Percentiles rank a stretch among this genome's conserved stretches.
These are phyloP conservation scores for Castor canadensis DNA, from an alignment of 2,113 vertebrate species.

Conservation along the genomic window DNA sequence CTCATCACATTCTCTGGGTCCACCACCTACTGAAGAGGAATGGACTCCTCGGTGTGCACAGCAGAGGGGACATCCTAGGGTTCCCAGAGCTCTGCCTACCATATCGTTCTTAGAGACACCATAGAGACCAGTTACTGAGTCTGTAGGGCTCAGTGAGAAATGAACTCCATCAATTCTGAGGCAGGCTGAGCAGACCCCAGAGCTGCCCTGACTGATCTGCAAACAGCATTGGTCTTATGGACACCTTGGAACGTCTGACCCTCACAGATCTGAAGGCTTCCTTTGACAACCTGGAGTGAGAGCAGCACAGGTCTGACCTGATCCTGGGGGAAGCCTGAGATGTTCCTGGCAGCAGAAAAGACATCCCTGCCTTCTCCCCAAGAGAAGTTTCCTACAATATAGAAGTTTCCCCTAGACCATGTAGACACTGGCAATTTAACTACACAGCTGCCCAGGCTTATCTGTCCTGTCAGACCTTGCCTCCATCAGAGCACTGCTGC, in stretches of 20 bases:
- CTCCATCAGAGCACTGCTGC: rapidly evolving
- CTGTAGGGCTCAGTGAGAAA: no score
- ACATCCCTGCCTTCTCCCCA: not conserved
- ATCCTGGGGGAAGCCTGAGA: not conserved
- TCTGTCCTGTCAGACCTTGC: not conserved
- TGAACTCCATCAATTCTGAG: no score
- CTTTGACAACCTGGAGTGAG: no score
- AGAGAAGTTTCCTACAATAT: rapidly evolving
- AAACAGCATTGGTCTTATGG: no score
- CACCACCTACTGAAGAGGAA: not conserved
- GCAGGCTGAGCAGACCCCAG: not conserved
- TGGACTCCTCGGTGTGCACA: no score
- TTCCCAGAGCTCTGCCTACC: no score
- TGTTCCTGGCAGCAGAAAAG: not conserved
- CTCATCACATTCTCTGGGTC: no score
- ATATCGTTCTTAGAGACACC: no score
- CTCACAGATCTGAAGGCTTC: not conserved
- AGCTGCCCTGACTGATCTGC: no score
- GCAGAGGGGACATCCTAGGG: no score
- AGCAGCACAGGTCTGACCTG: no score
- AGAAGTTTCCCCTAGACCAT: not conserved
- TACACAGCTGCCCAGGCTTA: not conserved
- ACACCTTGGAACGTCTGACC: not conserved
- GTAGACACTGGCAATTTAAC: not conserved
- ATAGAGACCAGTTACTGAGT: no score